phyloP scores from a whole-genome alignment of 1,140 invertebrate species.

The Drosophila yakuba region DNA sequence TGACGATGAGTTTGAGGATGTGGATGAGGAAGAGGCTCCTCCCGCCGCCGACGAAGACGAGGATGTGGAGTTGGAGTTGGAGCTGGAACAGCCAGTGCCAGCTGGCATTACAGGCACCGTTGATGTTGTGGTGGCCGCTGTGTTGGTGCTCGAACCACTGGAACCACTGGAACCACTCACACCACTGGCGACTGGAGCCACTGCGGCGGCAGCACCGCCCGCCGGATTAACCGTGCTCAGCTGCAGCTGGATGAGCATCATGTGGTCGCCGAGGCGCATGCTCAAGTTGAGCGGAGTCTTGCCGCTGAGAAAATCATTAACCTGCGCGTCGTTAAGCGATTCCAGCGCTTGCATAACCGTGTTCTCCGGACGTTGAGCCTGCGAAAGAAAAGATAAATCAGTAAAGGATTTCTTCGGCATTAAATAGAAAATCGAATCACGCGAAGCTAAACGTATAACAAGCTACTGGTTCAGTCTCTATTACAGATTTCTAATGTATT shows the following conservation, averaged over 20 bases:
- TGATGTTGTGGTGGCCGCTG: conserved; percentile 1
- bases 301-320: conserved; percentile 97
- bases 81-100: conserved; percentile 22
- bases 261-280: conserved; percentile 97
- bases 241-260: conserved; percentile 98
- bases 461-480: too few species aligned
- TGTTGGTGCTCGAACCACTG: background rate
- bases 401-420: background rate
- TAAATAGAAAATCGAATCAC: too few species aligned
- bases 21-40: background rate
- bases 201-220: conserved; percentile 34
- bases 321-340: conserved; percentile 96
- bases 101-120: conserved; percentile 23
- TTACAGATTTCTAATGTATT: too few species aligned
- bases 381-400: conserved; percentile 28
- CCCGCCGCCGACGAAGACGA: background rate
- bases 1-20: background rate
- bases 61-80: background rate
- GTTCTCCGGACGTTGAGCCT: conserved; percentile 96
- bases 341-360: conserved; percentile 97
- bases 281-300: conserved; percentile 97
- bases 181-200: conserved; percentile 13
- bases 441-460: too few species aligned
- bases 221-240: conserved; percentile 91
- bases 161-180: background rate